A percentile compares a stretch with the other conserved stretches of the same genome.
phyloP scores from a whole-genome alignment of 1,140 invertebrate genomes.

The Oryctes rhinoceros region DNA sequence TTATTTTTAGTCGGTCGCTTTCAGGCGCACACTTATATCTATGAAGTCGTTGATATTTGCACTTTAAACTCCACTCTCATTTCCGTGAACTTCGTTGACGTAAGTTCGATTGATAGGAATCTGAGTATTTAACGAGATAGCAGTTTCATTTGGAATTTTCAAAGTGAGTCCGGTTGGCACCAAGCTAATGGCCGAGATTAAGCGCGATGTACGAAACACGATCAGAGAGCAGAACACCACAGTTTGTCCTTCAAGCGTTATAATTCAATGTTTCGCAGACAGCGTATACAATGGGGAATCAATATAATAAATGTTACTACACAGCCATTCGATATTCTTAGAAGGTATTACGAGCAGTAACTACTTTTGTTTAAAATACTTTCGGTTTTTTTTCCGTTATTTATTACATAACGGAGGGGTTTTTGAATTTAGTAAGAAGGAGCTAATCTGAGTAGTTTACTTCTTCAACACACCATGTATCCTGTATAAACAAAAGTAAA shows the following conservation, averaged over 20 bases:
- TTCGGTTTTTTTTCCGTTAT: too few species aligned
- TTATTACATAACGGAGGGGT: too few species aligned
- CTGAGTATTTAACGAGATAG: not conserved
- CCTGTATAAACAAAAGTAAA: too few species aligned
- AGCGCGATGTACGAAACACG: not conserved
- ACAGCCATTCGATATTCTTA: not conserved
- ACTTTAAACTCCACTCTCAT: not conserved
- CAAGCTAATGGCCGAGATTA: not conserved
- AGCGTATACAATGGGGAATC: not conserved
- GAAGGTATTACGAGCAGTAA: not conserved
- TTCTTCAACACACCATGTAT: too few species aligned
- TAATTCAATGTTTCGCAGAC: not conserved
- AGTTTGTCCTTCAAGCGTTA: not conserved
- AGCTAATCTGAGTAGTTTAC: too few species aligned
- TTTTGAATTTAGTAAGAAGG: too few species aligned
- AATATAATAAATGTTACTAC: not conserved
- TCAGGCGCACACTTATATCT: not conserved
- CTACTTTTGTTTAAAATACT: too few species aligned
- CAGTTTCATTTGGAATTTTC: slow-evolving; percentile 5
- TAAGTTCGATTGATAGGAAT: not conserved
- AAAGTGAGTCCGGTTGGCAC: not conserved
- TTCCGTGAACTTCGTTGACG: not conserved
- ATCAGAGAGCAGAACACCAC: not conserved
- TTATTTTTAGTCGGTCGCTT: too few species aligned
- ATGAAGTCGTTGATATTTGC: not conserved